Evolutionary conservation across 2,797 vertebrate genomes (phyloP).

Genomic region (Enteromius argenteus): DNA sequence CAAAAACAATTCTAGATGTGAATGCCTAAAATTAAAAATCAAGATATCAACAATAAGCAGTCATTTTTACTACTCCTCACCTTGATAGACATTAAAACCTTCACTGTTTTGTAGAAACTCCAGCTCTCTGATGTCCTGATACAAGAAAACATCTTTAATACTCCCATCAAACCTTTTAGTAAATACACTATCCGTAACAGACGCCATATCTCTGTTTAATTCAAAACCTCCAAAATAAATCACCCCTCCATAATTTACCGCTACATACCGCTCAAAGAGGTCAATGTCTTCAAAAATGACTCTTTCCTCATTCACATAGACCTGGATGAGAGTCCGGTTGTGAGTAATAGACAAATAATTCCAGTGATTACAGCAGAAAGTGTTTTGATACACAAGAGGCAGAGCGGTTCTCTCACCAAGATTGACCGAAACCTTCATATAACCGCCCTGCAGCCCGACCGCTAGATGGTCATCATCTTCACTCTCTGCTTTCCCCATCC

Average conservation of each 20-base stretch:
- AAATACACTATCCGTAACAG: slow-evolving; percentile 84
- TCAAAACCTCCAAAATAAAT: slow-evolving; percentile 89
- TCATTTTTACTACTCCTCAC: slow-evolving; percentile 61
- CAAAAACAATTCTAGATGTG: no score
- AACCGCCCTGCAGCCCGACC: slow-evolving; percentile 79
- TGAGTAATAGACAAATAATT: slow-evolving; percentile 77
- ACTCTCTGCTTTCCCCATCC: slow-evolving; percentile 84
- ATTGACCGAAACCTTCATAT: slow-evolving; percentile 84
- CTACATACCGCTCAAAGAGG: slow-evolving; percentile 82
- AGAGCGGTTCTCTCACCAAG: slow-evolving; percentile 81
- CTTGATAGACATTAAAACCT: slow-evolving; percentile 84
- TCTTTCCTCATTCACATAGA: slow-evolving; percentile 74
- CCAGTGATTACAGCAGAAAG: slow-evolving; percentile 79
- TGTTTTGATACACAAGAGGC: slow-evolving; percentile 72
- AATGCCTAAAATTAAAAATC: not conserved
- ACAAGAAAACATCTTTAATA: slow-evolving; percentile 83
- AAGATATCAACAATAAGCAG: not conserved
- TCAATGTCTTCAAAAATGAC: slow-evolving; percentile 83
- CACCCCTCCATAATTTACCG: slow-evolving; percentile 83
- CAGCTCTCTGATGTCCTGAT: slow-evolving; percentile 80
- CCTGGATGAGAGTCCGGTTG: slow-evolving; percentile 82
- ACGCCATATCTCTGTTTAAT: slow-evolving; percentile 74
- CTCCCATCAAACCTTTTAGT: slow-evolving; percentile 80
- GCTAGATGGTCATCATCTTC: slow-evolving; percentile 88
- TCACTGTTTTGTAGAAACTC: slow-evolving; percentile 77